Evolutionary conservation across 2,113 vertebrate genomes (phyloP).

Genomic region (Pteropus alecto): DNA sequence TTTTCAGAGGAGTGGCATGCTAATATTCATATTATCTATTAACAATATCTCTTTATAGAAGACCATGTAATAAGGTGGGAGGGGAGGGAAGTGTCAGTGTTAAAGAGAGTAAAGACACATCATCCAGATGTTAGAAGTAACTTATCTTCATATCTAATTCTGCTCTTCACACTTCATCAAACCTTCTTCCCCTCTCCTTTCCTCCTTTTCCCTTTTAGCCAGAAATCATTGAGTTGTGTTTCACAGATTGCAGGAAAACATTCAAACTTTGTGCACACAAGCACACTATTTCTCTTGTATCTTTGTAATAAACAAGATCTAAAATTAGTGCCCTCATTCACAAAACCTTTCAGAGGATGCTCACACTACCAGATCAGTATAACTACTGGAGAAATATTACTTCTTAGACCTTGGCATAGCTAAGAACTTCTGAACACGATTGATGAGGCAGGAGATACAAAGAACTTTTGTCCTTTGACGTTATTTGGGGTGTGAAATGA

Average conservation of each 20-base stretch:
- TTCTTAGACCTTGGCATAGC: accelerated
- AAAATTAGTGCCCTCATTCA: neutral
- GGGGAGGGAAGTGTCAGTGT: accelerated
- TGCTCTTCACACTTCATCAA: accelerated
- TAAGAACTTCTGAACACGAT: neutral
- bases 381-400: accelerated
- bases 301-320: neutral
- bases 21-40: neutral
- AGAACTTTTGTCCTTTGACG: neutral
- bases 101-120: neutral
- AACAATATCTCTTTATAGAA: neutral
- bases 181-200: neutral
- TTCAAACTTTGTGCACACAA: neutral
- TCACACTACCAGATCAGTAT: neutral
- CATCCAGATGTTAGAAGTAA: no score
- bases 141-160: neutral
- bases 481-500: neutral
- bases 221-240: neutral
- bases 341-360: neutral
- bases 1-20: neutral
- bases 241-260: neutral
- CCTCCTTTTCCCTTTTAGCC: accelerated
- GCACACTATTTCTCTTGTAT: neutral
- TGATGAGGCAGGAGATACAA: neutral
- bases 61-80: accelerated